Conservation (phyloP, 2,888 invertebrate genomes). For the Hydrotaea diabolus region DNA sequence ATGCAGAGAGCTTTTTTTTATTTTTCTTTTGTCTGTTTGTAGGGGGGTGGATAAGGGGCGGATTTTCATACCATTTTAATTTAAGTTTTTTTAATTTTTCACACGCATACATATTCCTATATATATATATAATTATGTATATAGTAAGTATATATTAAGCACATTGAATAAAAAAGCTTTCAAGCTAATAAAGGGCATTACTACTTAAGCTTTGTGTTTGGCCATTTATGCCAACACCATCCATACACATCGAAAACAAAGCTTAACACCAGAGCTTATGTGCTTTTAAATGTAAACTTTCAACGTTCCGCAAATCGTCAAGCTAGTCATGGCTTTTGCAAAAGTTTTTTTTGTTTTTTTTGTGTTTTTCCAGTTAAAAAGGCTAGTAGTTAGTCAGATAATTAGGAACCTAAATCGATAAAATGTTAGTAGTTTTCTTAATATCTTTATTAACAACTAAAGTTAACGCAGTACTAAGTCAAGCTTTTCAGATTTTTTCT, state of each 20-base stretch:
- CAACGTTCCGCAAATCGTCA: background rate
- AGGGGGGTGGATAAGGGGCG: too few species aligned
- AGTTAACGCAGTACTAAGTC: constrained; percentile 65
- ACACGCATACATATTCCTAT: background rate
- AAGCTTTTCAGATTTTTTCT: constrained; percentile 58
- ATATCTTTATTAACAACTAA: constrained; percentile 47
- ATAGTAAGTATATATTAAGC: constrained; percentile 29
- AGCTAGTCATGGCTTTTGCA: background rate
- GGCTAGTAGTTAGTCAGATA: background rate
- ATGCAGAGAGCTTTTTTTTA: constrained; percentile 49
- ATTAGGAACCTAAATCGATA: constrained; percentile 65
- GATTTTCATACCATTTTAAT: background rate
- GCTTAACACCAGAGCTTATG: constrained; percentile 41
- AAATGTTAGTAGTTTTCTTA: constrained; percentile 42
- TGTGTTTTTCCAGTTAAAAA: too few species aligned
- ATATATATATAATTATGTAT: background rate
- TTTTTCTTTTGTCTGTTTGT: too few species aligned
- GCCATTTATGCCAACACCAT: background rate
- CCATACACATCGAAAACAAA: background rate
- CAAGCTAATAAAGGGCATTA: constrained; percentile 58
- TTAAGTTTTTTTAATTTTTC: constrained; percentile 19
- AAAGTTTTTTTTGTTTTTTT: background rate
- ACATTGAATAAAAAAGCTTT: constrained; percentile 31
- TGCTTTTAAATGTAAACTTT: background rate
- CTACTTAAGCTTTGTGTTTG: constrained; percentile 61